A percentile compares a stretch with the other conserved stretches of the same genome.
Conservation (phyloP, 2,797 vertebrate genomes). For the Syngnathus acus region DNA sequence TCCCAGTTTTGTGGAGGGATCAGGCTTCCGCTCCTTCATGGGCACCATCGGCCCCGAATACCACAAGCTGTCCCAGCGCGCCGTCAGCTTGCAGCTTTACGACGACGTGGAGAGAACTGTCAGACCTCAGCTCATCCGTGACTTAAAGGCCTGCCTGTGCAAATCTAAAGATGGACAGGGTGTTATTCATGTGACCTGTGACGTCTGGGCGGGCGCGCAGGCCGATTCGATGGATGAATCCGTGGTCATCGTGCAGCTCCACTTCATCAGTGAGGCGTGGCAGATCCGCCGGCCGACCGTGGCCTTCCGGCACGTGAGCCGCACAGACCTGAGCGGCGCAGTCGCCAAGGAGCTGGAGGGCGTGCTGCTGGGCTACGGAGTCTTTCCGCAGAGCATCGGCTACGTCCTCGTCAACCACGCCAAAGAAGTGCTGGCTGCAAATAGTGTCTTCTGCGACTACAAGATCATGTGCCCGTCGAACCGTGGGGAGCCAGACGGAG, state of each 20-base stretch:
- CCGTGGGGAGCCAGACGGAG: slow-evolving; percentile 59
- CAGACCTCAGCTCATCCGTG: slow-evolving; percentile 69
- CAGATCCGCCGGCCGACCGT: slow-evolving; percentile 62
- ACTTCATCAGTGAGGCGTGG: slow-evolving; percentile 66
- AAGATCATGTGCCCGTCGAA: slow-evolving; percentile 60
- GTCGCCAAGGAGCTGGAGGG: slow-evolving; percentile 66
- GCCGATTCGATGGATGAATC: slow-evolving; percentile 34
- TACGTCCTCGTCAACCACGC: slow-evolving; percentile 65
- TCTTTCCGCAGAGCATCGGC: slow-evolving; percentile 66
- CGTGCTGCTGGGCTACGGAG: slow-evolving; percentile 69
- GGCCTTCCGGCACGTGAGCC: slow-evolving; percentile 64
- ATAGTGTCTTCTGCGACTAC: slow-evolving; percentile 68
- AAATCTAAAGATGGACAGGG: slow-evolving; percentile 28
- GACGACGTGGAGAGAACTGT: slow-evolving; percentile 67
- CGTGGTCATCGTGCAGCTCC: slow-evolving; percentile 63
- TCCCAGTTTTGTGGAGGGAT: slow-evolving; percentile 65
- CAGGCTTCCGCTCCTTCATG: slow-evolving; percentile 71
- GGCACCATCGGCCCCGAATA: slow-evolving; percentile 53
- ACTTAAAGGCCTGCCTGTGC: slow-evolving; percentile 59
- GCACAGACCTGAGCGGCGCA: slow-evolving; percentile 33
- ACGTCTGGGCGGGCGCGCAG: slow-evolving; percentile 62
- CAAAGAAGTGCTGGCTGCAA: slow-evolving; percentile 56
- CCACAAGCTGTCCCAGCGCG: slow-evolving; percentile 61
- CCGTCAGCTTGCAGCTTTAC: slow-evolving; percentile 63
- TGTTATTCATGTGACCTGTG: slow-evolving; percentile 62